Conservation (phyloP, 2,888 invertebrate genomes). For the Dryomyza anilis region DNA sequence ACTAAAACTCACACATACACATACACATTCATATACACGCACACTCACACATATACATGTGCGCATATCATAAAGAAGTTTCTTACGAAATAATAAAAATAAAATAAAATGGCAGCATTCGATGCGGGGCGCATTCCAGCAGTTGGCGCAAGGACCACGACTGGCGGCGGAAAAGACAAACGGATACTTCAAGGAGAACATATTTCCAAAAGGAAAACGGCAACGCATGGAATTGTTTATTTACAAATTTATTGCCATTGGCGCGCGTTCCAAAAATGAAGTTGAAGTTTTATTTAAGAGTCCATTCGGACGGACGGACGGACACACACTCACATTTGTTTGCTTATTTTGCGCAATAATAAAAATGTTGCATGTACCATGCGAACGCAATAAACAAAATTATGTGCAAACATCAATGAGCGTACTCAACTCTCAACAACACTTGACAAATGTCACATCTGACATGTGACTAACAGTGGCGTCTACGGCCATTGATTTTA, state of each 20-base stretch:
- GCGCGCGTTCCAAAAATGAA: conserved; percentile 29
- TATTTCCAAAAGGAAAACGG: neutral
- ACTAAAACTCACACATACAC: neutral
- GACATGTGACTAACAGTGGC: neutral
- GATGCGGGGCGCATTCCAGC: neutral
- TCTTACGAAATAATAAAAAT: conserved; percentile 20
- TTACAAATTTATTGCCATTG: conserved; percentile 35
- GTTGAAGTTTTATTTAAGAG: conserved; percentile 23
- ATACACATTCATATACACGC: neutral
- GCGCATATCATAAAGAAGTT: neutral
- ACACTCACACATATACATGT: neutral
- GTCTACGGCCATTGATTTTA: no score
- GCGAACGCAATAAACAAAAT: conserved; percentile 13
- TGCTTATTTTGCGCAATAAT: conserved; percentile 27
- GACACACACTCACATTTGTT: conserved; percentile 9
- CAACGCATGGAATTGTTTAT: conserved; percentile 25
- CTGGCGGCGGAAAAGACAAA: neutral
- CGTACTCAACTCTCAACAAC: conserved; percentile 9
- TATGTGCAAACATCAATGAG: conserved; percentile 24
- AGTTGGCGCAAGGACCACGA: neutral
- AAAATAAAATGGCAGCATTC: neutral
- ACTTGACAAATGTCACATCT: conserved; percentile 22
- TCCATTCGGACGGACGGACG: conserved; percentile 26
- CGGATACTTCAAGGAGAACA: neutral
- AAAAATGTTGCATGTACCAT: neutral